Conservation (phyloP, 2,797 vertebrate genomes). For the Galagoides demidoff region DNA sequence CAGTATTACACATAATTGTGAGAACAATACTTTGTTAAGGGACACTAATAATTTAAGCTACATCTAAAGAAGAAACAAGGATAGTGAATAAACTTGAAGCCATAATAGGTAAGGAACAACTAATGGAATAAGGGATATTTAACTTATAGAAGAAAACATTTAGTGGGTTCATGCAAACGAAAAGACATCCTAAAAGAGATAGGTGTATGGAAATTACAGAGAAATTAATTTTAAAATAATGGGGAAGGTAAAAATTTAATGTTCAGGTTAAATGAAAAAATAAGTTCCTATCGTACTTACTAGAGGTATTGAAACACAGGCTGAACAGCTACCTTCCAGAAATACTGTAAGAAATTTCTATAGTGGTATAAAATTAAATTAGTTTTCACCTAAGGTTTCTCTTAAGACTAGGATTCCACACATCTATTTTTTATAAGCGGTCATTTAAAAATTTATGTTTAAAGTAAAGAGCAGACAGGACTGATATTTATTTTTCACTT, state of each 20-base stretch:
- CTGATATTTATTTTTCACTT: neutral
- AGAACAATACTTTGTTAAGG: neutral
- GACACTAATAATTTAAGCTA: neutral
- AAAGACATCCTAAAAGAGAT: neutral
- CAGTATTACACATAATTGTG: neutral
- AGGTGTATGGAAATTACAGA: neutral
- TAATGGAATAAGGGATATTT: neutral
- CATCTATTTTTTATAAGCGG: neutral
- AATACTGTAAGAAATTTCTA: neutral
- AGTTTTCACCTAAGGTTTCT: neutral
- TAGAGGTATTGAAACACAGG: neutral
- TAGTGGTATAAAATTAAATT: neutral
- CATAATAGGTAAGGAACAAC: neutral
- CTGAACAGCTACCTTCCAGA: neutral
- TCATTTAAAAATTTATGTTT: slow-evolving; percentile 30
- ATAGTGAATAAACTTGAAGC: neutral
- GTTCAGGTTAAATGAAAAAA: neutral
- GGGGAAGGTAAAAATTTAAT: neutral
- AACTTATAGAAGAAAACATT: neutral
- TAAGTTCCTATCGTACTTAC: neutral
- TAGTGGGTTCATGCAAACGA: neutral
- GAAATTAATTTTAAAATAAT: slow-evolving; percentile 18
- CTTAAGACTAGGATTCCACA: neutral
- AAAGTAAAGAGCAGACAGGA: neutral
- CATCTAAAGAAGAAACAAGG: slow-evolving; percentile 7